These are phyloP conservation scores for Camponotus vicinus DNA, from an alignment of 1,140 invertebrate genomes.

Conservation along the genomic window DNA sequence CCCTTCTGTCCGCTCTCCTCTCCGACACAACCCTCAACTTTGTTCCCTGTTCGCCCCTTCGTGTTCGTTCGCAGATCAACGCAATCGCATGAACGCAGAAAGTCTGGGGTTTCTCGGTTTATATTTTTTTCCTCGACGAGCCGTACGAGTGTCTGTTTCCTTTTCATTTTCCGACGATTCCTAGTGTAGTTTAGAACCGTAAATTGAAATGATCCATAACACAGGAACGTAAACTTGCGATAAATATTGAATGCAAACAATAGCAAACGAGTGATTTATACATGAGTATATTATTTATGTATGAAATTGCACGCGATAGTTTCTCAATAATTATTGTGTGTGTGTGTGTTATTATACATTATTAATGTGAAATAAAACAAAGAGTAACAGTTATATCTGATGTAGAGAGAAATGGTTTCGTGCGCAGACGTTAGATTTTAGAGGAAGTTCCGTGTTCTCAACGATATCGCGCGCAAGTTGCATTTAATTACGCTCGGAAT, in stretches of 20 bases:
- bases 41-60: slow-evolving; percentile 19
- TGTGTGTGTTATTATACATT: background rate
- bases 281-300: background rate
- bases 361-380: slow-evolving; percentile 7
- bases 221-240: background rate
- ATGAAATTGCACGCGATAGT: background rate
- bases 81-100: slow-evolving; percentile 24
- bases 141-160: background rate
- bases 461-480: slow-evolving; percentile 25
- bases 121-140: slow-evolving; percentile 16
- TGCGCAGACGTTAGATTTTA: background rate
- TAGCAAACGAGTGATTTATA: background rate
- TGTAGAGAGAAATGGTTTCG: background rate
- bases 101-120: slow-evolving; percentile 7
- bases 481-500: slow-evolving; percentile 62
- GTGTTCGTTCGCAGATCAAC: slow-evolving; percentile 7
- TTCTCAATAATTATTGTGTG: too few relatives aligned
- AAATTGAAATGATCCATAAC: background rate
- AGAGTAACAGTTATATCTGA: background rate
- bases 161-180: background rate
- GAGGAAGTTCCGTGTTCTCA: background rate
- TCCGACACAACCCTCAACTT: slow-evolving; percentile 6
- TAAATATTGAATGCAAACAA: background rate
- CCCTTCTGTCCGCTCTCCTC: background rate
- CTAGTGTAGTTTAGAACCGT: background rate